Conservation (phyloP, 2,113 vertebrate species). For the Poeciliopsis occidentalis region DNA sequence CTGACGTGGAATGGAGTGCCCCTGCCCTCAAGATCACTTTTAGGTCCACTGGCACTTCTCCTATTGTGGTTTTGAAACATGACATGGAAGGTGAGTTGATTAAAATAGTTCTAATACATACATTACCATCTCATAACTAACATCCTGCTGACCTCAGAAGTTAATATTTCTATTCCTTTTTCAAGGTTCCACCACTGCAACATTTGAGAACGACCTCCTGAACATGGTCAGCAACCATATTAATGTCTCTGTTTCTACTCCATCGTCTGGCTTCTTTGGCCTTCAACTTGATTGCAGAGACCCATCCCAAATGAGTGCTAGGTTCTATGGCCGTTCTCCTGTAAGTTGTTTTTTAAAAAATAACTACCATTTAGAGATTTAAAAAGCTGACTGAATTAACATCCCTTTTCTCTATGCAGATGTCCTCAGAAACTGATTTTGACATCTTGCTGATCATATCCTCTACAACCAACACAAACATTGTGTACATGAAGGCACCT, state of each 20-base stretch:
- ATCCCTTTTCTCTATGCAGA: slow-evolving; percentile 74
- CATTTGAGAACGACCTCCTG: slow-evolving; percentile 66
- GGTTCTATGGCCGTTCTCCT: slow-evolving; percentile 80
- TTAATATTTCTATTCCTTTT: neutral
- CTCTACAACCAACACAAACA: slow-evolving; percentile 75
- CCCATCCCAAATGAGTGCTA: slow-evolving; percentile 63
- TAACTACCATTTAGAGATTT: neutral
- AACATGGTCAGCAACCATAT: slow-evolving; percentile 56
- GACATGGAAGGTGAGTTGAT: slow-evolving; percentile 86
- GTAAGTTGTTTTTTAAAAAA: slow-evolving; percentile 73
- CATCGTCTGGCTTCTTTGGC: slow-evolving; percentile 82
- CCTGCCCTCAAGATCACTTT: slow-evolving; percentile 77
- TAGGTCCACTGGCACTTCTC: slow-evolving; percentile 86
- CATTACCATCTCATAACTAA: neutral
- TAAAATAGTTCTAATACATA: neutral
- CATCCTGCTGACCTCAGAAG: neutral
- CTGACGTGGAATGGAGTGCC: slow-evolving; percentile 75
- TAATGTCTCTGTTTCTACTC: slow-evolving; percentile 76
- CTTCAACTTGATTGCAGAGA: slow-evolving; percentile 59
- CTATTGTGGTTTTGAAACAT: slow-evolving; percentile 84
- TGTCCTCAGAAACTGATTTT: slow-evolving; percentile 80
- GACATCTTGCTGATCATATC: slow-evolving; percentile 81
- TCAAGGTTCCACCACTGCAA: slow-evolving; percentile 78
- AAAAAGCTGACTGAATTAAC: neutral
- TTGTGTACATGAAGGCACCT: slow-evolving; percentile 79